Evolutionary conservation across 2,797 vertebrate species (phyloP).

Genomic region (Chelon auratus): DNA sequence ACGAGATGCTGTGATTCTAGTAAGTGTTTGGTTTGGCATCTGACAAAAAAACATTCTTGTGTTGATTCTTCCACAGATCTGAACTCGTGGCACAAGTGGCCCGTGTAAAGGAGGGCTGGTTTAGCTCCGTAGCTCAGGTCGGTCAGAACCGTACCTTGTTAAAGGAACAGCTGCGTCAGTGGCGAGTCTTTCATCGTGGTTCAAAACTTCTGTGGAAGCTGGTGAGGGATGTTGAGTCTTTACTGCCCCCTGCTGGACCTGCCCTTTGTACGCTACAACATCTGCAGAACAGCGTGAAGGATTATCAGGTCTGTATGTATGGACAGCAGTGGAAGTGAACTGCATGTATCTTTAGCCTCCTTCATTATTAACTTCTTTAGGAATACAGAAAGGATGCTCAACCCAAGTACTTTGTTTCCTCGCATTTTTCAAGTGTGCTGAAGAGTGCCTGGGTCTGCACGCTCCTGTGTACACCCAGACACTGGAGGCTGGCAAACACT

Average conservation of each 20-base stretch:
- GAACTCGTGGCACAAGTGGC: conserved; percentile 81
- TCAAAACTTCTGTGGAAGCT: conserved; percentile 77
- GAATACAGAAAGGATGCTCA: not conserved
- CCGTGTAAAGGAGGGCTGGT: conserved; percentile 85
- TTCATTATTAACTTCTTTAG: not conserved
- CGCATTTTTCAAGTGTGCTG: conserved; percentile 78
- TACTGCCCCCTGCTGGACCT: conserved; percentile 74
- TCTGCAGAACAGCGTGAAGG: conserved; percentile 69
- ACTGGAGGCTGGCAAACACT: conserved; percentile 78
- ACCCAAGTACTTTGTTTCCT: not conserved
- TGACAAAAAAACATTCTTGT: not conserved
- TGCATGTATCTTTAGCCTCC: not conserved
- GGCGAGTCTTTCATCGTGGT: conserved; percentile 80
- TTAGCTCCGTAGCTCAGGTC: conserved; percentile 62
- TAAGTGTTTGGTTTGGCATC: no score
- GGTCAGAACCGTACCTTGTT: conserved; percentile 71
- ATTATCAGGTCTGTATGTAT: conserved; percentile 77
- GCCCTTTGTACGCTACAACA: conserved; percentile 75
- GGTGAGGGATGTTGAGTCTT: conserved; percentile 71
- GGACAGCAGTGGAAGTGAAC: not conserved
- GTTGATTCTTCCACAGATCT: conserved; percentile 72
- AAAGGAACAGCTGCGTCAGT: conserved; percentile 72
- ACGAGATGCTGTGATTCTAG: no score
- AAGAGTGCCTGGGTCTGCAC: conserved; percentile 79
- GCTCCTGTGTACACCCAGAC: conserved; percentile 75